phyloP scores from a whole-genome alignment of 1,140 invertebrate genomes.

The Rhopalosiphum maidis region DNA sequence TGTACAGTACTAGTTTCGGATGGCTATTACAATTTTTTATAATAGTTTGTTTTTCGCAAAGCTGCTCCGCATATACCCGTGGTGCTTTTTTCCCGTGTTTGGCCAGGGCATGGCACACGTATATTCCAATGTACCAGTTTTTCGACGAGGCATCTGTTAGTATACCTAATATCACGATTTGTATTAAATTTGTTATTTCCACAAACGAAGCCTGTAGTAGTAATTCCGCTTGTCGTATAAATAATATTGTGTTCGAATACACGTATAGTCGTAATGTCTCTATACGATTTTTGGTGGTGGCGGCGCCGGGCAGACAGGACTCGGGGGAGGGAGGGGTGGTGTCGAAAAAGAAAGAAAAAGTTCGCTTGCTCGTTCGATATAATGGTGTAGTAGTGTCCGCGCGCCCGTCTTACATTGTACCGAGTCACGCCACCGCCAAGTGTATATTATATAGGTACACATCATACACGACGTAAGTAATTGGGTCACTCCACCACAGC shows the following conservation, averaged over 20 bases:
- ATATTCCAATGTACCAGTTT: background rate
- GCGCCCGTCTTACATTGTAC: constrained; percentile 7
- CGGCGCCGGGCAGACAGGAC: background rate
- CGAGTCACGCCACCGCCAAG: constrained; percentile 7
- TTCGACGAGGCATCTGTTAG: background rate
- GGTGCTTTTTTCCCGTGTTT: background rate
- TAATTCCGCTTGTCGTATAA: background rate
- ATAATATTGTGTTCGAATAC: background rate
- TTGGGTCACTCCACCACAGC: constrained; percentile 26
- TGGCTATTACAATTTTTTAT: background rate
- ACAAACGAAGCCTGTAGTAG: background rate
- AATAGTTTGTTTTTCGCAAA: background rate
- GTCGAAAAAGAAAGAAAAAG: constrained; percentile 16
- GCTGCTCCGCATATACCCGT: background rate
- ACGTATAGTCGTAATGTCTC: constrained; percentile 9
- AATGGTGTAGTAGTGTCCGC: background rate
- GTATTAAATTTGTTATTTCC: background rate
- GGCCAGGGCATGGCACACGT: background rate
- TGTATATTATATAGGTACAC: background rate
- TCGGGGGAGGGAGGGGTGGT: no score
- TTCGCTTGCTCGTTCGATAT: background rate
- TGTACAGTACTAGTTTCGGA: background rate
- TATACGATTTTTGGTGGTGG: background rate
- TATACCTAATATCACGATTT: background rate
- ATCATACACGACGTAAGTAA: constrained; percentile 1